Conservation (phyloP, 2,113 vertebrate genomes). For the Oreochromis niloticus region DNA sequence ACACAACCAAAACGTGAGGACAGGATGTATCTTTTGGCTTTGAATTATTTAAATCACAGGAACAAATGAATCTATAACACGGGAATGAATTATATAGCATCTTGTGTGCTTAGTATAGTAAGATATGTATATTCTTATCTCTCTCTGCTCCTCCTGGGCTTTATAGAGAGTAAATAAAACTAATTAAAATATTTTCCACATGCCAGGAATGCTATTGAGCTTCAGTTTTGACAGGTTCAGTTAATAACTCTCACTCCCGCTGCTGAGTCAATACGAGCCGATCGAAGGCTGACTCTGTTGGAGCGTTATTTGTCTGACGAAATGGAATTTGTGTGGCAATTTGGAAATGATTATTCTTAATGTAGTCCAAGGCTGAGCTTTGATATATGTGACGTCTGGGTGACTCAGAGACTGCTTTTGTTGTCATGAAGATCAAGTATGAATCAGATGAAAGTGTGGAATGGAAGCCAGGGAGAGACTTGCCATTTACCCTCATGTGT, state of each 20-base stretch:
- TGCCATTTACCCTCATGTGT: slow-evolving; percentile 51
- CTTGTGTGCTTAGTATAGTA: neutral
- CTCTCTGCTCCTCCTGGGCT: neutral
- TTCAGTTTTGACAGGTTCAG: neutral
- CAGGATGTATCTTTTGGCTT: neutral
- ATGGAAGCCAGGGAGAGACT: slow-evolving; percentile 27
- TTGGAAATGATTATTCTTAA: neutral
- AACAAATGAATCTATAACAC: neutral
- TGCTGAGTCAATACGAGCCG: neutral
- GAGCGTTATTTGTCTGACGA: neutral
- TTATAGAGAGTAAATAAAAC: neutral
- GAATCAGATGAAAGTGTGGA: slow-evolving; percentile 55
- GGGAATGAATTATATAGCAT: neutral
- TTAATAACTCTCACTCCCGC: neutral
- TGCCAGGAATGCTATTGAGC: slow-evolving; percentile 20
- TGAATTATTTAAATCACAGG: neutral
- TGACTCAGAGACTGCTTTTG: slow-evolving; percentile 28
- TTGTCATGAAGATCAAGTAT: slow-evolving; percentile 28
- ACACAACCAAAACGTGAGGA: neutral
- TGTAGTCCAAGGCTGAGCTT: slow-evolving; percentile 17
- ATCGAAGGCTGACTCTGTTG: neutral
- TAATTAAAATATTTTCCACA: neutral
- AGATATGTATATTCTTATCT: neutral
- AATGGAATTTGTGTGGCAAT: neutral
- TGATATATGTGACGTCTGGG: slow-evolving; percentile 8